Base-by-base conservation (phyloP, 2,888 invertebrate genomes). In the Dilophus febrilis region DNA sequence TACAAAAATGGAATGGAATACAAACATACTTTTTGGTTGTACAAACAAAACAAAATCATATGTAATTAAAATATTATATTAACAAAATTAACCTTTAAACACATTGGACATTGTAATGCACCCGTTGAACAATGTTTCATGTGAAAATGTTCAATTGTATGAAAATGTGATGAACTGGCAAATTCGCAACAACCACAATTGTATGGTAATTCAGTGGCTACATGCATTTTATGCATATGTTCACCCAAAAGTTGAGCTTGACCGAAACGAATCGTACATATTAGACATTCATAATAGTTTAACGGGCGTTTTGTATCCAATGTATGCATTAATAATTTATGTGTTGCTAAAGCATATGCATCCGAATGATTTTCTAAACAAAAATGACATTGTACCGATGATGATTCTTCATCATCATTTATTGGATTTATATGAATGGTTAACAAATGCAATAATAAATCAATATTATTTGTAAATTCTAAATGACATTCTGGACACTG, bases 201-300 rank as follows among this genome's bases (percentile, higher is more conserved):
- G 60, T 91, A 92, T 1, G 92, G 92, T 65, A 91, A 69, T 58
- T 94, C 92, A n/a, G 77, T 70, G 10, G 81, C 77, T 41, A 72
- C 71, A 65, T 94, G 92, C 36, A 70, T 71, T 50, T 73, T 73
- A 47, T 81, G 78, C 72, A 88, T 74, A 64, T 88, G 88, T 42
- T 74, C 68, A 2, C 81, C 75, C 4, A 87, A 65, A 4, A 74
- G 66, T 46, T 70, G 64, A 38, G 74, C 66, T n/a, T 74, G 74
- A 38, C 72, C 69, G 58, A 74, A 76, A 2, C 74, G 72, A 39
- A 68, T 70, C 39, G 73, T 72, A 49, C 78, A 78, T 40, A 78
- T 74, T 35, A 78, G 57, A 49, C 78, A 79, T 3, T 72, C 71
- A 46, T 72, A 75, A 18, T 69, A 58, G 3, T 67, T 66, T 1